Conservation (phyloP, 1,140 invertebrate genomes). For the Danaus plexippus region DNA sequence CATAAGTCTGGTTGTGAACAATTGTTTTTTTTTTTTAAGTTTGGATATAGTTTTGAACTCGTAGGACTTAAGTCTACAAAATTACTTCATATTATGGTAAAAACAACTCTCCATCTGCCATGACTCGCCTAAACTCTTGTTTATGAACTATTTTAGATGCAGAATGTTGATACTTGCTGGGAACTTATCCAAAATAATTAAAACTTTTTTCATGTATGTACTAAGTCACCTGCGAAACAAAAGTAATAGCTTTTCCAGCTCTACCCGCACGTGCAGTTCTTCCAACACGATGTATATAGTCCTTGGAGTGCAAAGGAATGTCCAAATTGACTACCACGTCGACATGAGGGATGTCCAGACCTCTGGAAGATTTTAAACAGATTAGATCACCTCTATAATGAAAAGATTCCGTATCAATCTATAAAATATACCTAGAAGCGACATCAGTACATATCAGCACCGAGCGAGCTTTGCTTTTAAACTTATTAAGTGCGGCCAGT, state of each 20-base stretch:
- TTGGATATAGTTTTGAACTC: too few relatives aligned
- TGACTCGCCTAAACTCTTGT: too few relatives aligned
- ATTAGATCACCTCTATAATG: too few relatives aligned
- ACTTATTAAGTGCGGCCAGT: conserved; percentile 92
- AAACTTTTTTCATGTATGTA: conserved; percentile 3
- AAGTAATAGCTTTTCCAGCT: conserved; percentile 87
- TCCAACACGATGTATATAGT: conserved; percentile 97
- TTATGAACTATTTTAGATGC: too few relatives aligned
- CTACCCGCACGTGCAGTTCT: conserved; percentile 95
- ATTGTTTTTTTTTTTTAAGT: background rate
- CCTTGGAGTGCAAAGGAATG: conserved; percentile 95
- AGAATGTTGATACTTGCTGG: too few relatives aligned
- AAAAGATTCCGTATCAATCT: too few relatives aligned
- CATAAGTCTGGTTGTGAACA: background rate
- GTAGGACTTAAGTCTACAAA: too few relatives aligned
- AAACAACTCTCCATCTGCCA: too few relatives aligned
- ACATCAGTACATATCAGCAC: conserved; percentile 98
- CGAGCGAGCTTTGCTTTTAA: conserved; percentile 88
- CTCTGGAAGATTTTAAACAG: conserved; percentile 72
- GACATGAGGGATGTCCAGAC: conserved; percentile 98
- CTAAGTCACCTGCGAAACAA: conserved; percentile 81
- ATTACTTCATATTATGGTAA: too few relatives aligned
- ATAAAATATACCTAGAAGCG: conserved; percentile 83
- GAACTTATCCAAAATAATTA: too few relatives aligned
- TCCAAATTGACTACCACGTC: conserved; percentile 98